These are phyloP conservation scores for Hypocryptadius cinnamomeus DNA, from an alignment of 2,113 vertebrate genomes.

Conservation along the genomic window DNA sequence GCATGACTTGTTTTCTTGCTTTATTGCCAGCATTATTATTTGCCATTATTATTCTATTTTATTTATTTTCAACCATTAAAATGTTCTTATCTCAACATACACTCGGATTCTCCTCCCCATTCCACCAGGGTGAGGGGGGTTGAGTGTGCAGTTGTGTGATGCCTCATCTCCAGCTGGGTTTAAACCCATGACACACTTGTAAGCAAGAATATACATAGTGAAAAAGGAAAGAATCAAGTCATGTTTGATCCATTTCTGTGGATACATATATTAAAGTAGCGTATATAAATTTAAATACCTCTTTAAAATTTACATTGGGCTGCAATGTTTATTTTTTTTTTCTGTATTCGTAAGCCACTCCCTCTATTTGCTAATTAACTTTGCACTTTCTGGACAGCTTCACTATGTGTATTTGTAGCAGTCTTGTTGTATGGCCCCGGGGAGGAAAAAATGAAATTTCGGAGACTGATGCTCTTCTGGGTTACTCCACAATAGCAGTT, in stretches of 20 bases:
- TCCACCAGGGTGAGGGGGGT: fast-evolving
- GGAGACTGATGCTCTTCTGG: conserved; percentile 47
- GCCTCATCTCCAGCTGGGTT: neutral
- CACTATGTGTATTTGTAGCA: neutral
- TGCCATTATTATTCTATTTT: neutral
- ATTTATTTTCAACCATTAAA: neutral
- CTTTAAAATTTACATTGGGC: neutral
- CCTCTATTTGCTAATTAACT: neutral
- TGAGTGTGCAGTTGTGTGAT: neutral
- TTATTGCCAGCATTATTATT: neutral
- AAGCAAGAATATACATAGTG: neutral
- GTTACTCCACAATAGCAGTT: conserved; percentile 23
- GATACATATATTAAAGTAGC: neutral
- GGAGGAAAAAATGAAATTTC: conserved; percentile 42
- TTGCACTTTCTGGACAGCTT: neutral
- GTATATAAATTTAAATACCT: neutral
- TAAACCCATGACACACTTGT: neutral
- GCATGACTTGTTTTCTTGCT: neutral
- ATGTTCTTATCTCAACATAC: neutral
- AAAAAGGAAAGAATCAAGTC: neutral
- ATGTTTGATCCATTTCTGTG: neutral
- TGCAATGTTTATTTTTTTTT: neutral
- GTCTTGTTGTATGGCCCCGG: neutral
- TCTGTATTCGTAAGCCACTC: neutral
- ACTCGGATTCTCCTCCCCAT: neutral